Evolutionary conservation across 2,888 invertebrate species (phyloP).

Genomic region (Tetragonisca angustula): DNA sequence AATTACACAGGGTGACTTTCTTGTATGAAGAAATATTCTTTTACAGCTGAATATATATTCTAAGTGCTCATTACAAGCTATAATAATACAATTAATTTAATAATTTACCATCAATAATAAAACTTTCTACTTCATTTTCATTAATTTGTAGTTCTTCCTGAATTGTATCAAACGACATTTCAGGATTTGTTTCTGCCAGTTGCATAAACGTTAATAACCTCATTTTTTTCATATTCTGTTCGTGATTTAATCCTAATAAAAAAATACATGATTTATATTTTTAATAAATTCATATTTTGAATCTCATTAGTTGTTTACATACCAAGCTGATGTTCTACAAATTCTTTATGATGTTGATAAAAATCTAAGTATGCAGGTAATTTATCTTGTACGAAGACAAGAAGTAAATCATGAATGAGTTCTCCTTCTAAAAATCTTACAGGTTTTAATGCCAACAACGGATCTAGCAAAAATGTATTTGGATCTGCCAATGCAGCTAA

Average conservation of each 20-base stretch:
- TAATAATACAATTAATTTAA: not conserved
- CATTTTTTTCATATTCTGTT: conserved; percentile 98
- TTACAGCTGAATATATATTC: not conserved
- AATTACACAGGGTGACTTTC: conserved; percentile 41
- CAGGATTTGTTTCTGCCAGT: conserved; percentile 96
- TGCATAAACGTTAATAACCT: conserved; percentile 98
- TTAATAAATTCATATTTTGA: conserved; percentile 7
- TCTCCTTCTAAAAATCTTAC: conserved; percentile 98
- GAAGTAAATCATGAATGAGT: conserved; percentile 96
- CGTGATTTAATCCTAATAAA: conserved; percentile 92
- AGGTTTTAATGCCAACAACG: conserved; percentile 95
- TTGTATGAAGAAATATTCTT: not conserved
- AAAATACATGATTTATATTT: not conserved
- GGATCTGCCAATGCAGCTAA: conserved; percentile 98
- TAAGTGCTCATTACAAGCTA: not conserved
- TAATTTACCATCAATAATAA: conserved; percentile 95
- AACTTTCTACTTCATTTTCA: conserved; percentile 96
- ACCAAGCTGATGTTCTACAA: conserved; percentile 88
- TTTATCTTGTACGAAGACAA: conserved; percentile 97
- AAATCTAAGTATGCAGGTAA: conserved; percentile 96
- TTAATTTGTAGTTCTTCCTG: conserved; percentile 94
- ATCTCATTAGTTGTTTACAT: conserved; percentile 41
- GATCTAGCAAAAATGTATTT: conserved; percentile 97
- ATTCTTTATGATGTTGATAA: conserved; percentile 96
- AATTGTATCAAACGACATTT: conserved; percentile 96